Evolutionary conservation across 1,140 invertebrate genomes (phyloP).

Genomic region (Whitmania pigra): DNA sequence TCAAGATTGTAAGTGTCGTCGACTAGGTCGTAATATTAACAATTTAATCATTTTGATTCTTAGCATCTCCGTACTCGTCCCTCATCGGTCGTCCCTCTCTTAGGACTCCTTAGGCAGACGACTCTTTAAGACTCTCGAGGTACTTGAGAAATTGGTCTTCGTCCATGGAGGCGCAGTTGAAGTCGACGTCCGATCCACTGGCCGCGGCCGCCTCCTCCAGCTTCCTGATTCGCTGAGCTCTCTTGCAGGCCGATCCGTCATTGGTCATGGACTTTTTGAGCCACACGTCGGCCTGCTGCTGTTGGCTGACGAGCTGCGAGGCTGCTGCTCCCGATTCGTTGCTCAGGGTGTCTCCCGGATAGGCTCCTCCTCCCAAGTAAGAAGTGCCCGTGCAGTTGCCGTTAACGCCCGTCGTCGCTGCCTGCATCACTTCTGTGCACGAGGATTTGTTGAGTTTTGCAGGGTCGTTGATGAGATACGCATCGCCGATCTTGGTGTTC

Average conservation of each 20-base stretch:
- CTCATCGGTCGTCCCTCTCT: too few species aligned
- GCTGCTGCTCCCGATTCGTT: constrained; percentile 7
- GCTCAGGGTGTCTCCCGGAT: background rate
- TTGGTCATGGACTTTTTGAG: background rate
- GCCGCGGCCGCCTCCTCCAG: constrained; percentile 23
- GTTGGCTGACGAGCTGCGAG: background rate
- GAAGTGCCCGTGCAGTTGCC: background rate
- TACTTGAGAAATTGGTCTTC: constrained; percentile 94
- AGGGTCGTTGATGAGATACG: background rate
- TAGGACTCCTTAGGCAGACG: constrained; percentile 45
- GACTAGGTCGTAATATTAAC: too few species aligned
- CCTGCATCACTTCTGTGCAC: background rate
- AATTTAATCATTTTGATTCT: too few species aligned
- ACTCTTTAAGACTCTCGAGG: constrained; percentile 88
- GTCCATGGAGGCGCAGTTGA: constrained; percentile 65
- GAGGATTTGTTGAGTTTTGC: background rate
- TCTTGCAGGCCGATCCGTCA: background rate
- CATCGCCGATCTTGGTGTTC: background rate
- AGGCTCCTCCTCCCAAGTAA: background rate
- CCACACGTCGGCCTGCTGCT: background rate
- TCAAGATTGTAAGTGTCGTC: too few species aligned
- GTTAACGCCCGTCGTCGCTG: background rate
- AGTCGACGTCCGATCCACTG: constrained; percentile 38
- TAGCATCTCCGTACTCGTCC: too few species aligned
- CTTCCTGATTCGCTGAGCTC: constrained; percentile 25